phyloP scores from a whole-genome alignment of 2,113 vertebrate genomes.

The Mobula birostris region DNA sequence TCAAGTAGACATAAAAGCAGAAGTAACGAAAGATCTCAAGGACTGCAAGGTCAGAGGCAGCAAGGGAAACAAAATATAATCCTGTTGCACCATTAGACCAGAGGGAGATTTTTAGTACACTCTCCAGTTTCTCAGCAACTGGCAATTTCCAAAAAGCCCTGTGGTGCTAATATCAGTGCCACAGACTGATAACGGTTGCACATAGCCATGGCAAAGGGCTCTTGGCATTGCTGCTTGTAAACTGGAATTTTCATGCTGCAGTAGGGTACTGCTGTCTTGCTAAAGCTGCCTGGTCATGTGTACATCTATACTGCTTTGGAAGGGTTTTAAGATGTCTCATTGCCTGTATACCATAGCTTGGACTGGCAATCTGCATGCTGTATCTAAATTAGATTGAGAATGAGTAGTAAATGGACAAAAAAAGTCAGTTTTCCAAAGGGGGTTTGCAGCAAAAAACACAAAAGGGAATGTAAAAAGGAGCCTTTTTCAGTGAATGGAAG shows the following conservation, averaged over 20 bases:
- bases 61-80: constrained; percentile 54
- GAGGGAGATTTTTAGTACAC: constrained; percentile 39
- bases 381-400: background rate
- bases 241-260: background rate
- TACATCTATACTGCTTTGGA: background rate
- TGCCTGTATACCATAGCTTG: too few species aligned
- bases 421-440: background rate
- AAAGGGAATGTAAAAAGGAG: background rate
- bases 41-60: constrained; percentile 58
- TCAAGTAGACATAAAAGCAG: constrained; percentile 76
- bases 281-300: background rate
- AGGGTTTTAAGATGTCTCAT: background rate
- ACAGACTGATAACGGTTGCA: background rate
- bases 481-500: background rate
- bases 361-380: background rate
- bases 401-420: background rate
- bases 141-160: background rate
- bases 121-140: constrained; percentile 39
- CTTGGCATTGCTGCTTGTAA: too few species aligned
- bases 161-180: background rate
- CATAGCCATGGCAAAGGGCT: background rate
- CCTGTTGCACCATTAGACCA: constrained; percentile 51
- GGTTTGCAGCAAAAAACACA: background rate
- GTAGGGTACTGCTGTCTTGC: background rate
- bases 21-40: constrained; percentile 53